Conservation (phyloP, 2,797 vertebrate genomes). For the Bryconaethiops microstoma region DNA sequence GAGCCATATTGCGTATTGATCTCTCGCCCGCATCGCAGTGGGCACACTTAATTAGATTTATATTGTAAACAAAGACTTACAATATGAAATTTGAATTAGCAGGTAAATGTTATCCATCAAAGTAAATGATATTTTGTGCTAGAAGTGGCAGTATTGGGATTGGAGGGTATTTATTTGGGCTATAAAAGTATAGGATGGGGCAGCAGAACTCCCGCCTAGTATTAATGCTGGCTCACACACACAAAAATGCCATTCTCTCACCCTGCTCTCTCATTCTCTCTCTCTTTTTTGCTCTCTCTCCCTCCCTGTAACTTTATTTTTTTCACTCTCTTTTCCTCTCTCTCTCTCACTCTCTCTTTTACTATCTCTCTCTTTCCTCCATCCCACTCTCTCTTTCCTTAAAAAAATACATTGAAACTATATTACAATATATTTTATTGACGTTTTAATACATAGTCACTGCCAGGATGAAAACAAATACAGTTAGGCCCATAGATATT, state of each 20-base stretch:
- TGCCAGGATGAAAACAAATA: too few species aligned
- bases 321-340: neutral
- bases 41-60: conserved; percentile 87
- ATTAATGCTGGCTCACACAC: conserved; percentile 59
- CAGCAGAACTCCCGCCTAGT: conserved; percentile 48
- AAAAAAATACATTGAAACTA: too few species aligned
- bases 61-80: conserved; percentile 85
- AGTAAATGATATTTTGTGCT: conserved; percentile 73
- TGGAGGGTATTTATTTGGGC: conserved; percentile 69
- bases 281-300: conserved; percentile 49
- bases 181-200: conserved; percentile 56
- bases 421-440: too few species aligned
- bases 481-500: too few species aligned
- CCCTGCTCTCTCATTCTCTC: neutral
- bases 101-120: conserved; percentile 80
- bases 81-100: conserved; percentile 80
- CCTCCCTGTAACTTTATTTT: conserved; percentile 47
- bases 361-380: neutral
- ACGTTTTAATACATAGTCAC: too few species aligned
- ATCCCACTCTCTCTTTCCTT: neutral
- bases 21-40: conserved; percentile 69
- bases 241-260: neutral
- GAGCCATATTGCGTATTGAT: conserved; percentile 88
- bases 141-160: conserved; percentile 72
- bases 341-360: neutral